Percentiles rank a stretch among this genome's conserved stretches.
These are phyloP conservation scores for Manacus vitellinus DNA, from an alignment of 2,113 vertebrate species.

Conservation along the genomic window DNA sequence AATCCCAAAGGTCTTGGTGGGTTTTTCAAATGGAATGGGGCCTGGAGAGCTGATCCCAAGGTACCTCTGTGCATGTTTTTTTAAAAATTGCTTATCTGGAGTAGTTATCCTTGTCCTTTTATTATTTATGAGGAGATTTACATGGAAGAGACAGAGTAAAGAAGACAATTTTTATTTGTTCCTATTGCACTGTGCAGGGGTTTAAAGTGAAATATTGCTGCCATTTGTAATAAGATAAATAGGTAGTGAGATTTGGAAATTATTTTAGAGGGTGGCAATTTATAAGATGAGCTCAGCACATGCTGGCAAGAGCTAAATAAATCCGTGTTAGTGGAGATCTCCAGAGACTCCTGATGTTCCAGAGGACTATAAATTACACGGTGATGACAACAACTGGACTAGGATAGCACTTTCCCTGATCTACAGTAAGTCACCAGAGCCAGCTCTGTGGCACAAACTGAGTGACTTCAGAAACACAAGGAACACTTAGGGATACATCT, in stretches of 20 bases:
- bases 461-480: background rate
- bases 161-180: background rate
- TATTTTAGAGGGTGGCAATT: background rate
- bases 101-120: background rate
- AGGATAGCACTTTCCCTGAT: background rate
- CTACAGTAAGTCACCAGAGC: background rate
- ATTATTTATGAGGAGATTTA: background rate
- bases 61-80: background rate
- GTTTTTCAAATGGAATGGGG: background rate
- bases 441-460: background rate
- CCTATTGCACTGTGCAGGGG: background rate
- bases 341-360: background rate
- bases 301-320: constrained; percentile 4
- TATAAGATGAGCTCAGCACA: constrained; percentile 15
- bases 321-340: background rate
- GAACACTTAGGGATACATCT: background rate
- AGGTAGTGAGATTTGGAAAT: background rate
- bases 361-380: background rate
- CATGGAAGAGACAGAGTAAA: background rate
- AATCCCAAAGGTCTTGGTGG: background rate
- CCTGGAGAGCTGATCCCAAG: background rate
- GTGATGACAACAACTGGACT: constrained; percentile 12
- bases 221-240: background rate
- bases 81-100: background rate
- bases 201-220: background rate